Conservation (phyloP, 2,797 vertebrate genomes). For the Chaetophractus vellerosus region DNA sequence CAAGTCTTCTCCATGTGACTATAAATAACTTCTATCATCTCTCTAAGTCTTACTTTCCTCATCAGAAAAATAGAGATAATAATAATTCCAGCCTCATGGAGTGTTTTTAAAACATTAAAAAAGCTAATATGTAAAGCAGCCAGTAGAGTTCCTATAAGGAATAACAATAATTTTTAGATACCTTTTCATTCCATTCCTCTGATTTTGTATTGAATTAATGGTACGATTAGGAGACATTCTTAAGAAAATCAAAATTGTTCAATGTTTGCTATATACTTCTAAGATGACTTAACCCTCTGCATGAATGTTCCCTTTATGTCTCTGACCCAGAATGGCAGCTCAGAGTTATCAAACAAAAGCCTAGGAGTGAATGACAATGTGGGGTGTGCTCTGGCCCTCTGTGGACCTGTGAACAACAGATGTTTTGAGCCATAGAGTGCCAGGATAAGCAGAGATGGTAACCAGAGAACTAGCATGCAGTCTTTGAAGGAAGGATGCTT, state of each 20-base stretch:
- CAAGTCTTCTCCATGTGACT: background rate
- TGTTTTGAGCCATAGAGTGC: background rate
- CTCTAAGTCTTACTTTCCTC: conserved; percentile 36
- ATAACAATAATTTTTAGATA: conserved; percentile 16
- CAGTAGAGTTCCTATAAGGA: background rate
- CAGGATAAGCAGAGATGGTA: background rate
- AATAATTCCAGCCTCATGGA: background rate
- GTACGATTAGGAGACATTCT: conserved; percentile 30
- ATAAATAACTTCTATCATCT: conserved; percentile 17
- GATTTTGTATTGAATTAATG: conserved; percentile 53
- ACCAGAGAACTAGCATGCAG: background rate
- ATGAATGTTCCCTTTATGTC: background rate
- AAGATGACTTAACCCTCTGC: conserved; percentile 34
- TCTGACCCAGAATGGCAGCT: conserved; percentile 43
- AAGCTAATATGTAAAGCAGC: conserved; percentile 3
- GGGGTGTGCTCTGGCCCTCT: background rate
- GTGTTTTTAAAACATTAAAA: conserved; percentile 54
- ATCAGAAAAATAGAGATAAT: conserved; percentile 40
- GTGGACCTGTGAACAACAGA: background rate
- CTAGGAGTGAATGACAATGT: background rate
- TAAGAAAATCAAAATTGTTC: conserved; percentile 56
- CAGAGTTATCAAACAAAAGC: background rate
- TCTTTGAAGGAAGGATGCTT: background rate
- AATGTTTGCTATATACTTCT: conserved; percentile 24
- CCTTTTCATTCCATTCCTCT: conserved; percentile 65